A percentile compares a stretch with the other conserved stretches of the same genome.
phyloP scores from a whole-genome alignment of 2,113 vertebrate genomes.

The Austrofundulus limnaeus region DNA sequence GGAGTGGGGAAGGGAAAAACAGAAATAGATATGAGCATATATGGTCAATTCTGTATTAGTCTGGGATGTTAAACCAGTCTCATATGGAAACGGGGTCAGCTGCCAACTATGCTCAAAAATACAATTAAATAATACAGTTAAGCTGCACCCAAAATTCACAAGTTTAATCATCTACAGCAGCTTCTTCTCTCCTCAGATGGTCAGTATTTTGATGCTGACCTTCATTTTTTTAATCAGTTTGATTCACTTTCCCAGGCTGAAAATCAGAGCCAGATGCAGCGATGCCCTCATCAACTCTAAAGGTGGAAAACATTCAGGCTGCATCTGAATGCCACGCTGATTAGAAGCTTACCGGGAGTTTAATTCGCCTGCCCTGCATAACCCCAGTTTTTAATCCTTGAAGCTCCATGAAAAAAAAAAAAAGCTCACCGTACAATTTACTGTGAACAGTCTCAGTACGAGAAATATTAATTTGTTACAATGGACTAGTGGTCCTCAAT shows the following conservation, averaged over 20 bases:
- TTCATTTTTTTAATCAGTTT: constrained; percentile 50
- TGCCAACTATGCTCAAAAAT: not conserved
- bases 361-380: constrained; percentile 42
- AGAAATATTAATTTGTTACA: not conserved
- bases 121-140: not conserved
- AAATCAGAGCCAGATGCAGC: constrained; percentile 34
- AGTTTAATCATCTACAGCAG: not conserved
- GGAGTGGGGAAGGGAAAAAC: constrained; percentile 11
- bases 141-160: not conserved
- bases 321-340: constrained; percentile 53
- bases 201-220: constrained; percentile 44
- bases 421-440: constrained; percentile 13
- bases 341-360: constrained; percentile 62
- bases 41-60: not conserved
- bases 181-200: constrained; percentile 22
- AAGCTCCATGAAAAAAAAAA: constrained; percentile 27
- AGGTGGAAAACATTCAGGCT: constrained; percentile 19
- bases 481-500: too few relatives aligned
- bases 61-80: constrained; percentile 21
- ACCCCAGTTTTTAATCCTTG: constrained; percentile 49
- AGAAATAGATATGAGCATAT: constrained; percentile 21
- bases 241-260: constrained; percentile 20
- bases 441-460: not conserved
- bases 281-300: constrained; percentile 20
- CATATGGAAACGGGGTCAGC: constrained; percentile 16